Conservation (phyloP, 2,113 vertebrate species). For the Mus spicilegus region DNA sequence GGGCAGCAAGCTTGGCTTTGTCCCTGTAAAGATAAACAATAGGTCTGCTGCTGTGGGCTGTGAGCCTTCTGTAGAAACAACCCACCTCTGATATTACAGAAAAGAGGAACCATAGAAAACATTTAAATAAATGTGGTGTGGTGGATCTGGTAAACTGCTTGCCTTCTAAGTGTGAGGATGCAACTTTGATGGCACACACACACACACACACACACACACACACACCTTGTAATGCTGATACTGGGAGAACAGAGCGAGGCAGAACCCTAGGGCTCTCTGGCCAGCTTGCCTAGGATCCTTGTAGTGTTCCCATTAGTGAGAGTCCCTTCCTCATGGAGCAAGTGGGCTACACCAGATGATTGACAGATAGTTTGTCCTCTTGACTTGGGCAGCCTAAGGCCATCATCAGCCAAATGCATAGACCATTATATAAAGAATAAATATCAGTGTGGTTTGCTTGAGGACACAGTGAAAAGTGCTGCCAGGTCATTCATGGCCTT, state of each 20-base stretch:
- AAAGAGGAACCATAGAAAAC: not conserved
- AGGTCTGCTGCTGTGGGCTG: not conserved
- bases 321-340: not conserved
- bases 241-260: not conserved
- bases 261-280: not conserved
- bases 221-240: not conserved
- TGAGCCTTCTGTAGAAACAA: accelerated
- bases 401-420: not conserved
- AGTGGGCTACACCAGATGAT: not conserved
- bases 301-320: too few relatives aligned
- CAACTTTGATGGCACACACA: not conserved
- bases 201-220: not conserved
- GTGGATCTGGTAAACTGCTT: not conserved
- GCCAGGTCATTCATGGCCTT: accelerated
- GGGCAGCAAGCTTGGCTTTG: not conserved
- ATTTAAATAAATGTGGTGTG: not conserved
- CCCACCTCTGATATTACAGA: not conserved
- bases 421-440: not conserved
- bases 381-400: not conserved
- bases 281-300: not conserved
- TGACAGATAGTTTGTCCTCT: not conserved
- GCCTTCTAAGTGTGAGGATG: too few relatives aligned
- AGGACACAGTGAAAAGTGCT: not conserved
- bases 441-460: accelerated
- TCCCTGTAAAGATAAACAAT: not conserved